Evolutionary conservation across 2,888 invertebrate species (phyloP).

Genomic region (Adineta ricciae): DNA sequence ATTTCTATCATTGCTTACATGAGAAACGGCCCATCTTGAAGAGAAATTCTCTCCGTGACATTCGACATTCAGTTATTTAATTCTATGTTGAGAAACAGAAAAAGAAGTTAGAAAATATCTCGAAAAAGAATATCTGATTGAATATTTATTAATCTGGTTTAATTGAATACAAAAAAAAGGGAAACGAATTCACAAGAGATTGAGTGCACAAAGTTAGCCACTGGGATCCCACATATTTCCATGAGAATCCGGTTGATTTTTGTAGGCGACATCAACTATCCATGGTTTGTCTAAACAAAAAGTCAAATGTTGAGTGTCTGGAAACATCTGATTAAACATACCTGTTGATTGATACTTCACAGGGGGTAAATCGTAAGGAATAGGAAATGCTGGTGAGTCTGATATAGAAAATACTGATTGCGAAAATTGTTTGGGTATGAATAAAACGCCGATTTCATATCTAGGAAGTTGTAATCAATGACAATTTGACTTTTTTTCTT

Average conservation of each 20-base stretch:
- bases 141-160: background rate
- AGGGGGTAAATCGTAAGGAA: conserved; percentile 33
- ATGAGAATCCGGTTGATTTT: background rate
- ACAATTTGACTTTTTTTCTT: background rate
- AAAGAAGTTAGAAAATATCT: background rate
- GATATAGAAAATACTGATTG: background rate
- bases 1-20: conserved; percentile 3
- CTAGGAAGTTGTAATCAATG: background rate
- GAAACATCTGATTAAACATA: background rate
- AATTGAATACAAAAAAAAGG: background rate
- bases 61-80: background rate
- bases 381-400: conserved; percentile 22
- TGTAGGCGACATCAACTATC: conserved; percentile 23
- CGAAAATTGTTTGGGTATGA: conserved; percentile 25
- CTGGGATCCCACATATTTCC: background rate
- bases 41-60: background rate
- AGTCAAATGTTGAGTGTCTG: background rate
- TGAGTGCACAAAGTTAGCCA: background rate
- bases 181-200: background rate
- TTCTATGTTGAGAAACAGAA: background rate
- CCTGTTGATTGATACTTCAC: conserved; percentile 25
- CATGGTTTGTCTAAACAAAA: conserved; percentile 31
- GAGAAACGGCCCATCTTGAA: background rate
- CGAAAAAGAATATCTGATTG: background rate
- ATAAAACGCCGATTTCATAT: conserved; percentile 33